Evolutionary conservation across 2,113 vertebrate genomes (phyloP), one percentile per base, ranked within the genome.

Genomic region (Leptocoma aspasia): DNA sequence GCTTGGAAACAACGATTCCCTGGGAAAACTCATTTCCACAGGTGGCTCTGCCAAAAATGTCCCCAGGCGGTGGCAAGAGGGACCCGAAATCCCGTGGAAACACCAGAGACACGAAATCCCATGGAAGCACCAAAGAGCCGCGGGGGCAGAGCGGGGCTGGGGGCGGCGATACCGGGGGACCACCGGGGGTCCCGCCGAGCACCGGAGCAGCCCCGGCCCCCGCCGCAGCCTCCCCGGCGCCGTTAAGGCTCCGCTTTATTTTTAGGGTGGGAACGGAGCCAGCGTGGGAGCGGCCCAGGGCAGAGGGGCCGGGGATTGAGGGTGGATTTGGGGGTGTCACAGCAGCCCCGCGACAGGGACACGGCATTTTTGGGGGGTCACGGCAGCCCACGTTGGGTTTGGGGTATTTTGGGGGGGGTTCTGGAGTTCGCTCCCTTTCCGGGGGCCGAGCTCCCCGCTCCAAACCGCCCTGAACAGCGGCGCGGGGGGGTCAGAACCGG

Each of bases 51-150:
- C 45, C 57, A 2, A 23, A 79, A 77, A 42, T 1, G 15, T 9
- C 42, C 71, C 35, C 42, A 0, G 2, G n/a, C 5, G 4, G 31
- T 2, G 30, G 11, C 53, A 2, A 22, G 14, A 11, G 4, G 3
- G 35, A 15, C 63, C 35, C 6, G 5, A 20, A 28, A 23, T 2
- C 5, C 50, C 82, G 8, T 0, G 41, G 28, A 3, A 50, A 18
- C 24, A 3, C 63, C 41, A 1, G 2, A 7, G 14, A 7, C 28
- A 2, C 3, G 8, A 5, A 30, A 45, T 12, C 2, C 39, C 77
- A 4, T 0, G 15, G 11, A 5, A 23, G 20, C 56, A 0, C n/a
- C 8, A 0, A 14, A 11, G 26, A 20, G 26, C 50, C 2, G 15
- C 7, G 6, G 27, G 8, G 18, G 6, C 53, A 7, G 8, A 12